Evolutionary conservation across 2,888 invertebrate genomes (phyloP), one percentile per base, ranked within the genome.

Genomic region (Xestobium rufovillosum): DNA sequence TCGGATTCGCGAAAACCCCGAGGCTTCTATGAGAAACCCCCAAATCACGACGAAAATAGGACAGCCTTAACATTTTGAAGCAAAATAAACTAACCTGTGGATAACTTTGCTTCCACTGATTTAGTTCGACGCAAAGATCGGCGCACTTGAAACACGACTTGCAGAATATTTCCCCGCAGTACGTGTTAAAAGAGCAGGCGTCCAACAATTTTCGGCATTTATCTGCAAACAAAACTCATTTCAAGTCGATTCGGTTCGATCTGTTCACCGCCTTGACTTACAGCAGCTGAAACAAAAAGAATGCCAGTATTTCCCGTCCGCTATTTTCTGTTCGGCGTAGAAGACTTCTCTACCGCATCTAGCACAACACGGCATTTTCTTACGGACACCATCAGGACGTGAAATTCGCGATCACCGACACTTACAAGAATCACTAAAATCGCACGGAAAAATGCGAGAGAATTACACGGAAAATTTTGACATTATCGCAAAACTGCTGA

Each of bases 201-300:
- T 59, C 57, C 30, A 63, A 45, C 26, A 61, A 49, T 38, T 60
- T 60, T 26, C 60, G 49, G 40, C 64, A 64, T 39, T 59, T 62
- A 44, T 53, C 64, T 66, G 43, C 6, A 39, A 44, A 19, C 38
- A 9, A 26, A n/a, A n/a, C n/a, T n/a, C n/a, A n/a, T n/a, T n/a
- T n/a, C n/a, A n/a, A n/a, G n/a, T n/a, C n/a, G n/a, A n/a, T n/a
- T n/a, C n/a, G n/a, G n/a, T n/a, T n/a, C n/a, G n/a, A n/a, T n/a
- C n/a, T n/a, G n/a, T n/a, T n/a, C n/a, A n/a, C n/a, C n/a, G n/a
- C n/a, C n/a, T n/a, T n/a, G n/a, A 60, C 61, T 60, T 54, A 65
- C 63, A 52, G 48, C 64, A 65, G 34, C 62, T 60, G 43, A 65
- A 65, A 43, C 66, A 66, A 37, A 63, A 62, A 10, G 51, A 51